Base-by-base conservation (phyloP, 2,888 invertebrate species). In the Torymus texanus region DNA sequence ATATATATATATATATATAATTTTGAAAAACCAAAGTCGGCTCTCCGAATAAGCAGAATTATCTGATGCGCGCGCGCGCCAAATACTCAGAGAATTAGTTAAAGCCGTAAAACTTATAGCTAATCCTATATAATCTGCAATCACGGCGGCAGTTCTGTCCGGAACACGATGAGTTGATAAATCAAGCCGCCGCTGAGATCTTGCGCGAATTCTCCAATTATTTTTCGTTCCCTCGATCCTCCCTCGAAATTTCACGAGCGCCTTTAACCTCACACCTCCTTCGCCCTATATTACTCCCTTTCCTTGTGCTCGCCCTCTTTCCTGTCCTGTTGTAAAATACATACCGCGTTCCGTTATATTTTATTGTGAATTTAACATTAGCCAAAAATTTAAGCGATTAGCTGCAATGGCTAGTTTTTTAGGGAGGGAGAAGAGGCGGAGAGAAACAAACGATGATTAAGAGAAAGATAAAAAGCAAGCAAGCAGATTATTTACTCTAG, bases 281-380 rank as follows among this genome's bases (percentile, higher is more conserved):
- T 8, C 41, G 8, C 41, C 5, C 41, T 5, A 41, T 41, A 41
- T 41, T 41, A 8, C 41, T 41, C 8, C 41, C 41, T 8, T 41
- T 41, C 41, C 41, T 41, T 8, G 0, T 8, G 10, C 41, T 41
- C 41, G 41, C 41, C 41, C 41, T 41, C 0, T 41, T 41, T 8
- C 41, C 41, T 41, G 41, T 41, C 13, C 66, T 12, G 41, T 53
- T 80, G 79, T 76, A 80, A 66, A 79, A 76, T 79, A 87, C 41
- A 41, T 87, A 88, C 87, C 88, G 87, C 87, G 86, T 88, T 88
- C 86, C 84, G 84, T 85, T 85, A 87, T 53, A 67, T 80, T 67
- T 80, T 84, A 86, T 83, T 85, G 85, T 82, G 83, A 85, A 86
- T 84, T 84, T 83, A 86, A 85, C 85, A 85, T 84, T 87, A 88